These are phyloP conservation scores for Fulica atra DNA, from an alignment of 2,113 vertebrate genomes.

Conservation along the genomic window DNA sequence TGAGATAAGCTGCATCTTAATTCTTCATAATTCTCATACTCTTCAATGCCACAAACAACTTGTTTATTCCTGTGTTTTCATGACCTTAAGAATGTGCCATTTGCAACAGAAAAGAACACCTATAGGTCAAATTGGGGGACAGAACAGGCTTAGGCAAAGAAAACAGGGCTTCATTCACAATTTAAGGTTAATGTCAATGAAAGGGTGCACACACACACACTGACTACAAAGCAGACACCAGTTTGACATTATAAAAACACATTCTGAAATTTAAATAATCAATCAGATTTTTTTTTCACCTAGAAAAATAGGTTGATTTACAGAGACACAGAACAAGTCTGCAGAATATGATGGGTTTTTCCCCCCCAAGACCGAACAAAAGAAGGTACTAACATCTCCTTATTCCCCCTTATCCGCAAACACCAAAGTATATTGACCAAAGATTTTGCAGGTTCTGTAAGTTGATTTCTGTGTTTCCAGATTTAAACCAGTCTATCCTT, in stretches of 20 bases:
- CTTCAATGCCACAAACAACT: neutral
- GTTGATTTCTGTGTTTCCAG: neutral
- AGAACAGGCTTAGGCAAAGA: neutral
- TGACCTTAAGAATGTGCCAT: neutral
- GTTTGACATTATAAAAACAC: neutral
- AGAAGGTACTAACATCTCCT: neutral
- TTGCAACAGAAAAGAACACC: neutral
- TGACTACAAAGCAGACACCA: neutral
- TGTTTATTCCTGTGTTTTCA: neutral
- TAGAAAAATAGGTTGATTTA: neutral
- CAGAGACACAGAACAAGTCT: neutral
- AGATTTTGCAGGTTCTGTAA: neutral
- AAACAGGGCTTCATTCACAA: neutral
- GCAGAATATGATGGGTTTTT: accelerated
- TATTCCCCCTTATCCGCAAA: neutral
- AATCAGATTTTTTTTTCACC: neutral
- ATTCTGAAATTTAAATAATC: neutral
- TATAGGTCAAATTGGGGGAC: neutral
- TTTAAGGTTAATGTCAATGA: neutral
- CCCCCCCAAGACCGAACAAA: neutral
- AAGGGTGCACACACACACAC: neutral
- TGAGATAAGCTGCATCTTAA: neutral
- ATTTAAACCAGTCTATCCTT: neutral
- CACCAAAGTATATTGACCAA: neutral
- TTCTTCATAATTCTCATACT: neutral